Base-by-base conservation (phyloP, 2,113 vertebrate genomes). In the Onychostruthus taczanowskii region DNA sequence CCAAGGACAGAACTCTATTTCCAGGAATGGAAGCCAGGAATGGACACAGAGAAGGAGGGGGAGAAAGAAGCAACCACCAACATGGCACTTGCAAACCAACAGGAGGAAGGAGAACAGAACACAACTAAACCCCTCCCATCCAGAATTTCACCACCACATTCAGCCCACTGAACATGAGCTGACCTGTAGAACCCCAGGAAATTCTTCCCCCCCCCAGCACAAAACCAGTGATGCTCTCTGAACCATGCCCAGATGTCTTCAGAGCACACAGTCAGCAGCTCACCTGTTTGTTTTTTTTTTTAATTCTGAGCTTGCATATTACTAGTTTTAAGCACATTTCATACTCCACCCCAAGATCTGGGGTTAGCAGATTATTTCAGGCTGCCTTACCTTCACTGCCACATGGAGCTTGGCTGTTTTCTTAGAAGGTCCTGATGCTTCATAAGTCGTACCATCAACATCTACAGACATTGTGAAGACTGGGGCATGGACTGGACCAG, bases 401-500 rank as follows among this genome's bases (percentile, higher is more conserved):
- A 99, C 99, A 5, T 99, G 99, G 95, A 99, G 99, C 96, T 99
- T 99, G 96, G 99, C 99, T 17, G 99, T 99, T 97, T 99, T 99
- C 97, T 99, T 99, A 85, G 99, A 99, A 95, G 99, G 99, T 84
- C 99, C 99, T 47, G 99, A 99, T 37, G 99, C 99, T 98, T 99
- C 99, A 3, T 99, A 99, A 62, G 99, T 98, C 47, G 98, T 99
- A 83, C 99, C 99, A 61, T 99, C 99, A 96, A 99, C 98, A 91
- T 99, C 99, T 90, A 99, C 99, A 49, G 99, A 99, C 99, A 99
- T 99, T 91, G 99, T 99, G 98, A 99, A 99, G 98, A 99, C 99
- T 3, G 99, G 99, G 58, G 99, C 99, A 49, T 99, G 99, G 92
- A 99, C 99, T 43, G 99, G 99, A 92, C 99, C 99, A 64, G 99